phyloP scores from a whole-genome alignment of 1,140 invertebrate genomes.

The Triops longicaudatus region DNA sequence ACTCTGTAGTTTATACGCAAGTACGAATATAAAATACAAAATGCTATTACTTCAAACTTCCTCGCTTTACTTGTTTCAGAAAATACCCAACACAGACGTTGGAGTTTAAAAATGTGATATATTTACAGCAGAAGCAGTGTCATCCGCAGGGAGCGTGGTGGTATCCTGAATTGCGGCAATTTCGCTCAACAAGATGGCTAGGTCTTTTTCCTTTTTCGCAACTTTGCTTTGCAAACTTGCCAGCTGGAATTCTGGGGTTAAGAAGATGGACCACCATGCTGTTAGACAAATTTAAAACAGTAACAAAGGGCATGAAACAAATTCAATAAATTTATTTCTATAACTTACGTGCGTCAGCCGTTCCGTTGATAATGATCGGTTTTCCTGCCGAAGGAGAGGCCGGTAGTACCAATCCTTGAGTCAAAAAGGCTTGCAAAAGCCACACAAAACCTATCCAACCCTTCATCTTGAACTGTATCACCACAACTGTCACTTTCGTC shows the following conservation, averaged over 20 bases:
- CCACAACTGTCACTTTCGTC: neutral
- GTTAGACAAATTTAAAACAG: neutral
- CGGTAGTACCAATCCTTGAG: neutral
- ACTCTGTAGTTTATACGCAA: too few species aligned
- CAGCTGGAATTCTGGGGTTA: neutral
- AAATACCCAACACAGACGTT: too few species aligned
- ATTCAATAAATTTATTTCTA: neutral
- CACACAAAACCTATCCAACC: neutral
- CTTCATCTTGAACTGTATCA: neutral
- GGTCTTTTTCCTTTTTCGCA: neutral
- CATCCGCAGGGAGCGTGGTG: neutral
- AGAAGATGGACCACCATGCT: neutral
- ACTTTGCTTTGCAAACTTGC: conserved; percentile 1
- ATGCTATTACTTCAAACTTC: too few species aligned
- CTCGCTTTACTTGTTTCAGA: too few species aligned
- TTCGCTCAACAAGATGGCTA: neutral
- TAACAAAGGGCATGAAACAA: neutral
- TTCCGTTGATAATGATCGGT: neutral
- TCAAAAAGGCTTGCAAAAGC: neutral
- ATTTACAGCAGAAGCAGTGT: neutral
- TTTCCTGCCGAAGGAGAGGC: neutral
- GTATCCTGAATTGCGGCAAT: neutral
- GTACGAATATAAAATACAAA: too few species aligned
- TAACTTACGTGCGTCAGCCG: neutral
- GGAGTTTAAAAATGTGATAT: too few species aligned